Evolutionary conservation across 2,113 vertebrate genomes (phyloP), one percentile per base, ranked within the genome.

Genomic region (Urocitellus parryii): DNA sequence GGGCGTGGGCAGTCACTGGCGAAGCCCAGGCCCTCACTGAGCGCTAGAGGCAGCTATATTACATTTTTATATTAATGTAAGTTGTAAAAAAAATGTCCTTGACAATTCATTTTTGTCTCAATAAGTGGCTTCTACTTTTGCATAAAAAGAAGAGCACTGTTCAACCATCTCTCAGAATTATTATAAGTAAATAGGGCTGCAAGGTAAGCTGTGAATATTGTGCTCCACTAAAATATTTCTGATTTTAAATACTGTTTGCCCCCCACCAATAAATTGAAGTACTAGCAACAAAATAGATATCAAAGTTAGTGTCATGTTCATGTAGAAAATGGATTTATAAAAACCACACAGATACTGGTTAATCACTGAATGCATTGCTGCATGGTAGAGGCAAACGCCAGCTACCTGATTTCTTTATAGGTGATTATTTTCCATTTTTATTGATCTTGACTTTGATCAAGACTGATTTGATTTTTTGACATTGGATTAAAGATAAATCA

Each of bases 401-500:
- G 37, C 65, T 8, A 51, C 17, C 29, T 53, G 18, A n/a, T 79
- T 53, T 67, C 56, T 96, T 53, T 45, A 8, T 18, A 32, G 51
- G 32, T 76, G 58, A 48, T 65, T 37, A 67, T 51, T 77, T 96
- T 89, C 53, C 48, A 22, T 76, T 83, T 76, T 90, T 48, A 45
- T 25, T 53, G 29, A n/a, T 56, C n/a, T 61, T 95, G 25, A 56
- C 67, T 72, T 93, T 77, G 80, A 29, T 58, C 61, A 25, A 63
- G 61, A 27, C 24, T 24, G 22, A 63, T 27, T 27, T 27, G 25
- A 63, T 27, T 11, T 63, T 81, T 65, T 61, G 74, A 90, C 53
- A 53, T 86, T 91, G 63, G 37, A 93, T 96, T 58, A 85, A 91
- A 95, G 91, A 42, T 42, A 76, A 90, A 74, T 78, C 53, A 63